These are phyloP conservation scores for Albula glossodonta DNA, from an alignment of 2,113 vertebrate species.

Conservation along the genomic window DNA sequence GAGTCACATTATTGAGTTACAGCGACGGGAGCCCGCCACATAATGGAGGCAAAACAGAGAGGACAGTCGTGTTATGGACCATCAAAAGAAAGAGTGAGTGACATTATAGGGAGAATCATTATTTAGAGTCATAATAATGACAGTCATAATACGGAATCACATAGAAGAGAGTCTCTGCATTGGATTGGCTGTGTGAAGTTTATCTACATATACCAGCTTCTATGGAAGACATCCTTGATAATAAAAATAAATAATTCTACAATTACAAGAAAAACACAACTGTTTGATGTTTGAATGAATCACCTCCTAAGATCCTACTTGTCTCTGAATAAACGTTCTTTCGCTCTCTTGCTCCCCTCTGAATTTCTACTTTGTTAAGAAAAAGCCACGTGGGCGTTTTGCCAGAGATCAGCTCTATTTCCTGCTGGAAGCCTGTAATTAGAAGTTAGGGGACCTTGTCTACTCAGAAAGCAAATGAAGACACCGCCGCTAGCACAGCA, in stretches of 20 bases:
- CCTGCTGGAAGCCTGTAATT: constrained; percentile 19
- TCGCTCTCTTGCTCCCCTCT: background rate
- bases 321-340: background rate
- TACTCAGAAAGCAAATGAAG: constrained; percentile 1
- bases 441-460: constrained; percentile 13
- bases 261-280: background rate
- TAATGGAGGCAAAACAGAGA: too few relatives aligned
- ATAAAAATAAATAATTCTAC: background rate
- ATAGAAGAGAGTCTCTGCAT: background rate
- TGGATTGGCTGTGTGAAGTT: background rate
- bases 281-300: background rate
- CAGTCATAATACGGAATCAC: background rate
- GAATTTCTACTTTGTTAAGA: background rate
- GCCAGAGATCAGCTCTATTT: background rate
- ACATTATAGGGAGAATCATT: background rate
- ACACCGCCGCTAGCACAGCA: background rate
- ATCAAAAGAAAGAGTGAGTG: background rate
- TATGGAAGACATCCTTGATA: too few relatives aligned
- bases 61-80: background rate
- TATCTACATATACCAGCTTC: background rate
- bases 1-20: background rate
- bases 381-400: background rate
- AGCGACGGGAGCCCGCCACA: background rate
- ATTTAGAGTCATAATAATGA: background rate
- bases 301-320: background rate